Conservation (phyloP, 2,113 vertebrate species). For the Bujurquina vittata region DNA sequence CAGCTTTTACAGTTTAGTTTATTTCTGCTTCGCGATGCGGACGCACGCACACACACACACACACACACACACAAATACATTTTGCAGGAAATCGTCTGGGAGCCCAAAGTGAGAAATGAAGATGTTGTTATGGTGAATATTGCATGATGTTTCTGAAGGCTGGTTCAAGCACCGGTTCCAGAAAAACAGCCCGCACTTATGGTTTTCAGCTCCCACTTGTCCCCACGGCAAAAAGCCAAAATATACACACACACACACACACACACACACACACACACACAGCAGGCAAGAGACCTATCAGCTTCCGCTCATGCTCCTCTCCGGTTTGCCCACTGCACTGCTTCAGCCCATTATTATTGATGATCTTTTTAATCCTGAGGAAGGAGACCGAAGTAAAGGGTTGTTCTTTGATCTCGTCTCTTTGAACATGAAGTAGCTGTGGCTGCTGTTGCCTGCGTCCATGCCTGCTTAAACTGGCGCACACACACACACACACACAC, state of each 20-base stretch:
- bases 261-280: not conserved
- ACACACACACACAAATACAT: not conserved
- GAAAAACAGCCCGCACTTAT: conserved; percentile 44
- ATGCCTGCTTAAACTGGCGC: conserved; percentile 12
- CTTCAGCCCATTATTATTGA: conserved; percentile 70
- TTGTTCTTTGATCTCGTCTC: conserved; percentile 70
- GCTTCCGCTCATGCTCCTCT: conserved; percentile 23
- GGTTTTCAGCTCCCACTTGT: conserved; percentile 49
- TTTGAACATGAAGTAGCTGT: conserved; percentile 66
- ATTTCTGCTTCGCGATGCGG: not conserved
- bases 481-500: not conserved
- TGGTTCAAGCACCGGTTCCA: conserved; percentile 36
- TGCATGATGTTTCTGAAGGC: conserved; percentile 58
- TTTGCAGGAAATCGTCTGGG: conserved; percentile 25
- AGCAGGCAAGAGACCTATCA: conserved; percentile 30
- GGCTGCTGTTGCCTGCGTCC: conserved; percentile 36
- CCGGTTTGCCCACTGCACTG: conserved; percentile 41
- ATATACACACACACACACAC: conserved; percentile 26
- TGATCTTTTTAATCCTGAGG: conserved; percentile 68
- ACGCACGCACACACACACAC: not conserved
- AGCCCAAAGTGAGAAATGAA: conserved; percentile 52
- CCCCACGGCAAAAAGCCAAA: conserved; percentile 31
- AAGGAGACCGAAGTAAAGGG: conserved; percentile 45
- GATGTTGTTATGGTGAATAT: conserved; percentile 64
- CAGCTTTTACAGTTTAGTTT: conserved; percentile 20